Base-by-base conservation (phyloP, 2,888 invertebrate species). In the Panopea generosa region DNA sequence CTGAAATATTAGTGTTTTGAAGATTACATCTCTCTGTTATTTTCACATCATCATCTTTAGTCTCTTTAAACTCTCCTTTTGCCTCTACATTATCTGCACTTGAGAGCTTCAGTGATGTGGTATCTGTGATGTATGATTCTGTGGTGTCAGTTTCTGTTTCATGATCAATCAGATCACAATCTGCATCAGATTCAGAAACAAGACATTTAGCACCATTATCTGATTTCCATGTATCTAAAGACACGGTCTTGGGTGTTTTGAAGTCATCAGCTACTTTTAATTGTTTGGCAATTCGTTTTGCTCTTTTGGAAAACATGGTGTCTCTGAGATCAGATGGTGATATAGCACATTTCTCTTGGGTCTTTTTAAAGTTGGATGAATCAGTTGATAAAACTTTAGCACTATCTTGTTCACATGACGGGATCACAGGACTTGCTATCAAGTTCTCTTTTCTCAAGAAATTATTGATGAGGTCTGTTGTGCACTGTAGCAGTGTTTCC, bases 401-500 rank as follows among this genome's bases (percentile, higher is more conserved):
- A 45, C 16, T 18, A 45, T 40, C 56, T 22, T 69, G 27, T n/a
- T 40, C 61, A 68, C 16, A 16, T 59, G 27, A 11, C 11, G 24
- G 40, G 16, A n/a, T 14, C 22, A 38, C 49, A 55, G 18, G 63
- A 49, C 52, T 68, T 7, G 40, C 55, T 22, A 40, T 29, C 18
- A 83, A 49, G 43, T 77, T 87, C 65, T 90, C 88, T 59, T 77
- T 84, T 22, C 80, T 77, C n/a, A 90, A 67, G 72, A 89, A 90
- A 18, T 81, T 73, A 56, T 78, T 70, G 16, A 92, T 61, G 60
- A 88, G 84, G 77, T 93, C 93, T 78, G 93, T 92, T 18, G 94
- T 80, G 53, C 93, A 93, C 55, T 89, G 86, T 22, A 91, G 78
- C 16, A 94, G 82, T n/a, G 87, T 73, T 20, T 93, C 90, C 94